Evolutionary conservation across 2,113 vertebrate genomes (phyloP), one percentile per base, ranked within the genome.

Genomic region (Procavia capensis): DNA sequence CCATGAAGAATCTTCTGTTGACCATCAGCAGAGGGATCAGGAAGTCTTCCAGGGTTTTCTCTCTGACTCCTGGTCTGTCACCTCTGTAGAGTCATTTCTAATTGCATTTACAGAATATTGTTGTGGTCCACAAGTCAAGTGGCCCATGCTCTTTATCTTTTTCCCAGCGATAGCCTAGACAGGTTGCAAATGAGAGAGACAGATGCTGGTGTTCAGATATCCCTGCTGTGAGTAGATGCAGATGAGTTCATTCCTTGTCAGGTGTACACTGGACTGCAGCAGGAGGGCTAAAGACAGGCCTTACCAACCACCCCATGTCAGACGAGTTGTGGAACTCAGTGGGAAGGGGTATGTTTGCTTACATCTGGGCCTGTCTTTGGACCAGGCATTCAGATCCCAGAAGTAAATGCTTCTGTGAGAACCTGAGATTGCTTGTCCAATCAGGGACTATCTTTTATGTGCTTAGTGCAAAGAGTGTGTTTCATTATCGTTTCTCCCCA

Each of bases 111-210:
- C 45, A 25, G 29, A 2, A 68, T 7, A 0, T n/a, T 75, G 14
- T 16, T 4, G 57, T 50, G 34, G 10, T 36, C 70, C 19, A 2
- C 0, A 2, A 31, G 20, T 50, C 34, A 9, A 0, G 29, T 10
- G 43, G n/a, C 39, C 75, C 0, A 0, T 11, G 34, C 29, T 34
- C 36, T 66, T 70, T 39, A n/a, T 19, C 16, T 75, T 74, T 1
- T 54, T 76, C 10, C 6, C 29, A 57, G 43, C 39, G 22, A 9
- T 16, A 19, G 36, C 57, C 83, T 85, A 72, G 88, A 90, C 2
- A 43, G 66, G 29, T 20, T n/a, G 19, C 75, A 34, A 50, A 17
- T 16, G 41, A 75, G 82, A 88, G 68, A 78, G 34, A 24, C 72
- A 59, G 76, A 19, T 74, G 90, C 20, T 64, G n/a, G 29, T 45